phyloP scores from a whole-genome alignment of 2,113 vertebrate species.

The Nasalis larvatus region DNA sequence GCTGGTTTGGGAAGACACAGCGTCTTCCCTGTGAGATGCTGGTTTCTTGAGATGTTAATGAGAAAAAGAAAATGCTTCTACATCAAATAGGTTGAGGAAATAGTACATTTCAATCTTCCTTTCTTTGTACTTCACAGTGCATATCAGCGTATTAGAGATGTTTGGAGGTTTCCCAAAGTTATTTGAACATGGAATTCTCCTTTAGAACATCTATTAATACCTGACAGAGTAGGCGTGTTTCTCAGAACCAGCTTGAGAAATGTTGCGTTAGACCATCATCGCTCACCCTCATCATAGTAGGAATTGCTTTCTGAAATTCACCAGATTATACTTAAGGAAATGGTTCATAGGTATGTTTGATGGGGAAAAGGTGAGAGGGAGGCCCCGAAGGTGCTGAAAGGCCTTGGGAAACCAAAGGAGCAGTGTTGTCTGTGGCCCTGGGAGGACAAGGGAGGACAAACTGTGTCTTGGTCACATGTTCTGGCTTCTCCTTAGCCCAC shows the following conservation, averaged over 20 bases:
- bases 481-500: not conserved
- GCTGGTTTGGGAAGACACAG: not conserved
- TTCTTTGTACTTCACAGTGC: not conserved
- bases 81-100: not conserved
- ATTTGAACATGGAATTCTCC: not conserved
- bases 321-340: not conserved
- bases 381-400: not conserved
- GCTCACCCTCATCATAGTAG: not conserved
- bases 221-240: not conserved
- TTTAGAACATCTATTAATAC: not conserved
- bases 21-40: not conserved
- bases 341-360: not conserved
- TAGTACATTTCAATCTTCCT: not conserved
- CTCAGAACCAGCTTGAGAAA: not conserved
- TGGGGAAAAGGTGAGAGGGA: not conserved
- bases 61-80: not conserved
- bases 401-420: not conserved
- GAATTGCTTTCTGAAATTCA: not conserved
- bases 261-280: not conserved
- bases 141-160: not conserved
- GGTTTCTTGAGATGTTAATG: not conserved
- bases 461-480: not conserved
- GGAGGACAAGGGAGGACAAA: not conserved
- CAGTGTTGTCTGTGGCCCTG: rapidly evolving
- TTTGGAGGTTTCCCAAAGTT: not conserved